Conservation (phyloP, 2,888 invertebrate species). For the Melitaea athalia region DNA sequence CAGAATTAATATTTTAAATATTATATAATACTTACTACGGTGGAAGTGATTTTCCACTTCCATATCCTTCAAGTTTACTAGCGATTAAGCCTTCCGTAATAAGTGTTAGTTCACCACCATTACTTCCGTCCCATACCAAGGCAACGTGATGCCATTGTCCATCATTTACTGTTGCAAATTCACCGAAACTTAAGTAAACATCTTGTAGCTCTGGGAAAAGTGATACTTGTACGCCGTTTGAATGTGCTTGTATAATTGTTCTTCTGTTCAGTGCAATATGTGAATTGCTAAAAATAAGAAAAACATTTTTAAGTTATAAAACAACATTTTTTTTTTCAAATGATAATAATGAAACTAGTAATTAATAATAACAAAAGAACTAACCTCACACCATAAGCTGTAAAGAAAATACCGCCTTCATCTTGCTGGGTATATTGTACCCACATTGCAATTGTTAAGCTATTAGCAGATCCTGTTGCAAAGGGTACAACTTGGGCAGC, state of each 20-base stretch:
- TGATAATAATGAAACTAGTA: no score
- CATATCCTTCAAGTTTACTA: conserved; percentile 95
- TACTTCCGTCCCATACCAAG: conserved; percentile 95
- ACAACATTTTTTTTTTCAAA: background rate
- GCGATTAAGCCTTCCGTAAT: conserved; percentile 98
- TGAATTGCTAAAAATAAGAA: conserved; percentile 83
- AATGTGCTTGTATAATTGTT: conserved; percentile 94
- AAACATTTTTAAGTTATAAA: background rate
- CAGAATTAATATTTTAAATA: background rate
- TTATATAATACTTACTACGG: conserved; percentile 85
- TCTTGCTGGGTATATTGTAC: conserved; percentile 96
- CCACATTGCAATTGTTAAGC: conserved; percentile 97
- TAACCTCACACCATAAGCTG: conserved; percentile 93
- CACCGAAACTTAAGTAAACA: conserved; percentile 94
- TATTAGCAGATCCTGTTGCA: conserved; percentile 87
- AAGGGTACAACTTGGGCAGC: conserved; percentile 97
- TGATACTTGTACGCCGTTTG: conserved; percentile 95
- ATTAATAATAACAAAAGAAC: background rate
- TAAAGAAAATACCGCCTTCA: conserved; percentile 96
- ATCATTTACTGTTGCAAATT: conserved; percentile 96
- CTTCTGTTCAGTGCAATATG: conserved; percentile 89
- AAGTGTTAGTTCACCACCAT: conserved; percentile 92
- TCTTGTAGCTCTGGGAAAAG: conserved; percentile 94
- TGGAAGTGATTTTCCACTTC: conserved; percentile 90
- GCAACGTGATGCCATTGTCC: conserved; percentile 98